Evolutionary conservation across 2,888 invertebrate genomes (phyloP).

Genomic region (Sarcophaga variegata): DNA sequence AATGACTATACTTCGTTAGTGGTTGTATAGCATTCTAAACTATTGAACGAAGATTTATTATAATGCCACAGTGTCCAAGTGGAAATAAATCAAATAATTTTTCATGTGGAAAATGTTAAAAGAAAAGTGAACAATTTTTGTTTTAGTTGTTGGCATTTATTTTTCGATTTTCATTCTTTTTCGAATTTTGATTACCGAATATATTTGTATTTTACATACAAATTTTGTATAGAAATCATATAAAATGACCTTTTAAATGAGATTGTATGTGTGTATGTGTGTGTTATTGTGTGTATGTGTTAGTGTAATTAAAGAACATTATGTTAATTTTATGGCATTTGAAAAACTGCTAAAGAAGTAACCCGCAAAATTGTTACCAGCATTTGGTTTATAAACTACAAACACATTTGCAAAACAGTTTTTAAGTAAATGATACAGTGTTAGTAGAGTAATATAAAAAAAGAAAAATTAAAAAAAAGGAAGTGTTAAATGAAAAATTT

Average conservation of each 20-base stretch:
- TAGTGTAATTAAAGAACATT: constrained; percentile 74
- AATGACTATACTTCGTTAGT: constrained; percentile 11
- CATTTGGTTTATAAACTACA: constrained; percentile 34
- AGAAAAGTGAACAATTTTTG: constrained; percentile 72
- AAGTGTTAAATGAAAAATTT: constrained; percentile 52
- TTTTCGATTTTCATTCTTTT: background rate
- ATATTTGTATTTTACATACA: background rate
- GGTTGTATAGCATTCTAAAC: constrained; percentile 57
- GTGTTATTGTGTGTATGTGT: background rate
- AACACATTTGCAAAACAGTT: background rate
- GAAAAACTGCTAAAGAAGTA: constrained; percentile 12
- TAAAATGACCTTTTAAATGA: constrained; percentile 54
- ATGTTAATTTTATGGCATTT: constrained; percentile 68
- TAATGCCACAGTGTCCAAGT: constrained; percentile 79
- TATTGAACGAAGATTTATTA: constrained; percentile 80
- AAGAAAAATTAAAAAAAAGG: background rate
- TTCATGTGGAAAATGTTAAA: constrained; percentile 78
- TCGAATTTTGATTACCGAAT: background rate
- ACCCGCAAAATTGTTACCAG: constrained; percentile 10
- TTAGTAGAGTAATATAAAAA: background rate
- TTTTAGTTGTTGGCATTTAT: background rate
- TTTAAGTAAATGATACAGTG: background rate
- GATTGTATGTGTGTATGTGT: background rate
- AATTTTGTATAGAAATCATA: constrained; percentile 47
- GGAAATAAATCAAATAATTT: constrained; percentile 80